Evolutionary conservation across 2,888 invertebrate genomes (phyloP), one percentile per base, ranked within the genome.

Genomic region (Piscicola geometra): DNA sequence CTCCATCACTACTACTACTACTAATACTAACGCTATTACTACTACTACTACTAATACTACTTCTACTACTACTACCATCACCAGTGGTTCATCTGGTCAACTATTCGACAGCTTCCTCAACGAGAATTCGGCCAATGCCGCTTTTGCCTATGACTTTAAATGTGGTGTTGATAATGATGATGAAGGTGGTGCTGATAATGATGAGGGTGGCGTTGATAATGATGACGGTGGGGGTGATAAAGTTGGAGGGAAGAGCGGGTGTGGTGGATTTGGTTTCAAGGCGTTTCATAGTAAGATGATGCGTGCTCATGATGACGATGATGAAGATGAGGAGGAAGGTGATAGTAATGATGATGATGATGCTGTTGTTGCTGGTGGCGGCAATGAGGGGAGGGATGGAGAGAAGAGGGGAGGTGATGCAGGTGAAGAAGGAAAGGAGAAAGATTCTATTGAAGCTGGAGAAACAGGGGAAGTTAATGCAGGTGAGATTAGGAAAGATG

Each of bases 261-360:
- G 30, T n/a, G 21, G 64, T 28, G 64, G 21, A 64, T 5, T 41
- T 41, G 15, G 41, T 41, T 41, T 41, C 15, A 9, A 9, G 9
- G 41, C 9, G 41, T 41, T 41, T 41, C 21, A 5, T n/a, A 64
- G 64, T n/a, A 64, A 30, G 64, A 12, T n/a, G 52, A 15, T 50
- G 18, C 18, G 15, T 15, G 15, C 15, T 30, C 9, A n/a, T 64
- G 21, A 64, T 3, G 64, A n/a, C 21, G 64, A 64, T 64, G 64
- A 64, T 12, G 64, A 64, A 64, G 64, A 64, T 21, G 64, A 64
- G 30, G 64, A 64, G 3, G 64, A 64, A 64, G 64, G 21, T n/a
- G 30, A 64, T 21, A 30, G 64, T n/a, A 30, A 64, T 64, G 64
- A 64, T 21, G 64, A 64, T 21, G 64, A 30, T 64, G 64, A 64